Evolutionary conservation across 1,140 invertebrate genomes (phyloP).

Genomic region (Drosophila tristis): DNA sequence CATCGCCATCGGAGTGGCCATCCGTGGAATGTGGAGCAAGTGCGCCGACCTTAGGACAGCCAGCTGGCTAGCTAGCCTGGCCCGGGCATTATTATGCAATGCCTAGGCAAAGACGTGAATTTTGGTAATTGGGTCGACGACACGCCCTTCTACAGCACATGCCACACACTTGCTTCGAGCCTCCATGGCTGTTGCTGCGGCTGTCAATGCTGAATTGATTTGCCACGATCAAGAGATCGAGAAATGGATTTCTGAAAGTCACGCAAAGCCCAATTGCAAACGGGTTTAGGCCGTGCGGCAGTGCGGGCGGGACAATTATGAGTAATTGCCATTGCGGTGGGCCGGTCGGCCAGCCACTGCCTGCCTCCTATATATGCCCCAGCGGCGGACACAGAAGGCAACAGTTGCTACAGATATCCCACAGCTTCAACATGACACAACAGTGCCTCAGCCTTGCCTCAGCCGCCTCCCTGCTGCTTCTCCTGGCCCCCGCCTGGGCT

Average conservation of each 20-base stretch:
- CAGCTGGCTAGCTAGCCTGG: conserved; percentile 10
- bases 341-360: background rate
- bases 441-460: conserved; percentile 74
- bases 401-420: conserved; percentile 55
- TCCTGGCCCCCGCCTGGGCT: conserved; percentile 74
- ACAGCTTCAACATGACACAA: conserved; percentile 52
- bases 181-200: conserved; percentile 52
- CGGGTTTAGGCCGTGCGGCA: conserved; percentile 23
- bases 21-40: conserved; percentile 53
- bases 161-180: conserved; percentile 2
- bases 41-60: conserved; percentile 49
- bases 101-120: conserved; percentile 35
- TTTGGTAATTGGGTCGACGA: conserved; percentile 50
- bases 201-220: conserved; percentile 70
- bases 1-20: background rate
- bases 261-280: conserved; percentile 65
- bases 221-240: conserved; percentile 73
- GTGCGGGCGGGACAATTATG: conserved; percentile 27
- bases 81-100: conserved; percentile 56
- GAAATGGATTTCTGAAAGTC: conserved; percentile 79
- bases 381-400: conserved; percentile 13
- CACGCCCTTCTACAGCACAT: conserved; percentile 52
- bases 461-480: conserved; percentile 75
- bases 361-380: conserved; percentile 59
- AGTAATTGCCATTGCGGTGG: conserved; percentile 56